Evolutionary conservation across 2,113 vertebrate species (phyloP).

Genomic region (Gymnogyps californianus): DNA sequence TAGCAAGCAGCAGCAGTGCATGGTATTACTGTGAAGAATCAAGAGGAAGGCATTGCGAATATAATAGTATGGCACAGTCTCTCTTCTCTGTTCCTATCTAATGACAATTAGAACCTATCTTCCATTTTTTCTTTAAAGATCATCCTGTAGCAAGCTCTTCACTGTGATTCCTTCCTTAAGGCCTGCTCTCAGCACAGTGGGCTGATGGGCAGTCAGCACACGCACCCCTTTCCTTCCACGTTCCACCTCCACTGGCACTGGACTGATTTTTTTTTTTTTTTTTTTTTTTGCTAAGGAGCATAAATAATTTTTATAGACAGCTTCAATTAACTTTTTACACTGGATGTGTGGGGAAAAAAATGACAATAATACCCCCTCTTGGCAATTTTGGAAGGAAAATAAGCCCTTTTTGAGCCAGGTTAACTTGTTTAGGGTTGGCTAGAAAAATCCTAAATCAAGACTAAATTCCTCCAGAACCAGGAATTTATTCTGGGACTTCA

Average conservation of each 20-base stretch:
- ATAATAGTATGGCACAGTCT: neutral
- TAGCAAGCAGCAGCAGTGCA: neutral
- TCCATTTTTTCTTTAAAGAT: neutral
- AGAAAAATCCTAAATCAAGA: neutral
- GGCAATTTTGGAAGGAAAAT: neutral
- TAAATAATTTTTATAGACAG: neutral
- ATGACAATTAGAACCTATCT: neutral
- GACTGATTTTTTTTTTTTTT: neutral
- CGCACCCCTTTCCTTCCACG: neutral
- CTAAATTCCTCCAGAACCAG: neutral
- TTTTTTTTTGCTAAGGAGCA: neutral
- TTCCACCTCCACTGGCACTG: neutral
- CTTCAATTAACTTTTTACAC: neutral
- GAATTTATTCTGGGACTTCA: neutral
- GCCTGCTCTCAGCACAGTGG: neutral
- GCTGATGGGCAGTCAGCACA: neutral
- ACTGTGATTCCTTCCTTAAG: neutral
- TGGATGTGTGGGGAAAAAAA: rapidly evolving
- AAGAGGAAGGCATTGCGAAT: neutral
- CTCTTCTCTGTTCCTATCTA: neutral
- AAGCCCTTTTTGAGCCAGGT: neutral
- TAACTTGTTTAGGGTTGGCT: neutral
- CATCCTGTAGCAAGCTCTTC: neutral
- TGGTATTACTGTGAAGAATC: neutral
- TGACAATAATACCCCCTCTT: neutral